Conservation (phyloP, 2,797 vertebrate species). For the Furcifer pardalis region DNA sequence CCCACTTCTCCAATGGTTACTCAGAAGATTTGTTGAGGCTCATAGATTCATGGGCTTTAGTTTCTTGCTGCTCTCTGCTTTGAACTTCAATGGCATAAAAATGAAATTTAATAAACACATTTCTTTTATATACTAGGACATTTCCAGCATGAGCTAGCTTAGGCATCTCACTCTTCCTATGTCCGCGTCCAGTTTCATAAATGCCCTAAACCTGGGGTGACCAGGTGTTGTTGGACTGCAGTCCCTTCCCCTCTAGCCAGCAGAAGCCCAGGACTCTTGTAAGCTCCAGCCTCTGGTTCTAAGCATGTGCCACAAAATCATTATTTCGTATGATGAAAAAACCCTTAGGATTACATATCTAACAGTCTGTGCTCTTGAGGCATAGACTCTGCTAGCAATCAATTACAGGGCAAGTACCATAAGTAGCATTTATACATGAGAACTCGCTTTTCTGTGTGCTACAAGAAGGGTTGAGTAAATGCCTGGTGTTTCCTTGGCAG, state of each 20-base stretch:
- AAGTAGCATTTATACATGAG: background rate
- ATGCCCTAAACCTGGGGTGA: background rate
- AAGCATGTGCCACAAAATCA: background rate
- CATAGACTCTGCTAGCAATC: background rate
- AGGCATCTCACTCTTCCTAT: background rate
- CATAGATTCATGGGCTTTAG: background rate
- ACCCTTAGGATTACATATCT: too few species aligned
- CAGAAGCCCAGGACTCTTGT: too few species aligned
- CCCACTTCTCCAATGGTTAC: background rate
- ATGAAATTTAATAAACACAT: too few species aligned
- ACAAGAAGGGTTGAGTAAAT: background rate
- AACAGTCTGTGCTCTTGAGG: background rate
- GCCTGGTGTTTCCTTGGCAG: constrained; percentile 65
- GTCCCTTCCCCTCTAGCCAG: too few species aligned
- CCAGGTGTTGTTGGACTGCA: too few species aligned
- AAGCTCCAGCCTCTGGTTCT: background rate
- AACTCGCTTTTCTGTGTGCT: background rate
- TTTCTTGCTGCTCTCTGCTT: background rate
- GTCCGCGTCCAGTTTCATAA: background rate
- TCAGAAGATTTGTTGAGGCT: background rate
- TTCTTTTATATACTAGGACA: background rate
- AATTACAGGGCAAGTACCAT: background rate
- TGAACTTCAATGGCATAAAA: too few species aligned
- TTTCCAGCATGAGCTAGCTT: background rate
- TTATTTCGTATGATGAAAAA: background rate